Conservation (phyloP, 1,140 invertebrate genomes). For the Halotydeus destructor region DNA sequence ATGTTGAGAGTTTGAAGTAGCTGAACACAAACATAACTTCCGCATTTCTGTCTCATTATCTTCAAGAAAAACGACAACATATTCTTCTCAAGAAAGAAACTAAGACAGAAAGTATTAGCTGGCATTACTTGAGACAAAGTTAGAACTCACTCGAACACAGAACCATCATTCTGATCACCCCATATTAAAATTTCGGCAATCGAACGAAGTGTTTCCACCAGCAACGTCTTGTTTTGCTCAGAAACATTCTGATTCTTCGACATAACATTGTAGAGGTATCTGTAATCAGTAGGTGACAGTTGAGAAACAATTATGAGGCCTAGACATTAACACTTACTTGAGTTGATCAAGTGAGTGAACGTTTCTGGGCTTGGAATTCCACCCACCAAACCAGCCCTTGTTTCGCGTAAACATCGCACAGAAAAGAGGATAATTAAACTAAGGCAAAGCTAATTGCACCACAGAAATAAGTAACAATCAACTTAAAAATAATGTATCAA, state of each 20-base stretch:
- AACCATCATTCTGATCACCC: conserved; percentile 99
- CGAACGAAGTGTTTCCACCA: conserved; percentile 90
- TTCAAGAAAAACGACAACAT: conserved; percentile 95
- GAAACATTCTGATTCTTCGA: conserved; percentile 91
- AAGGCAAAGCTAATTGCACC: no score
- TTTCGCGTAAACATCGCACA: no score
- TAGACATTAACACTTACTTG: conserved; percentile 38
- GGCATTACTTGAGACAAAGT: not conserved
- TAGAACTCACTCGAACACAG: conserved; percentile 86
- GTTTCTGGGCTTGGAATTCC: conserved; percentile 60
- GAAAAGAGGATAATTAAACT: no score
- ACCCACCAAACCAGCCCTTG: conserved; percentile 37
- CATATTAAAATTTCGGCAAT: conserved; percentile 99
- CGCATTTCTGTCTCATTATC: conserved; percentile 93
- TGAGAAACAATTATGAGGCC: not conserved
- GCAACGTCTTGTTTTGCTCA: conserved; percentile 71
- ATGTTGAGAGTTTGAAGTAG: conserved; percentile 95
- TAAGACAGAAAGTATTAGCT: conserved; percentile 30
- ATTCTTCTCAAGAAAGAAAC: conserved; percentile 96
- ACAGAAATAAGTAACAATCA: no score
- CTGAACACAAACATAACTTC: conserved; percentile 91
- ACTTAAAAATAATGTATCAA: no score
- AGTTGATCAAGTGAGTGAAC: conserved; percentile 85
- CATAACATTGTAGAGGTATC: conserved; percentile 78
- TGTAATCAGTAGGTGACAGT: conserved; percentile 21